Evolutionary conservation across 2,888 invertebrate species (phyloP).

Genomic region (Biston stratarius): DNA sequence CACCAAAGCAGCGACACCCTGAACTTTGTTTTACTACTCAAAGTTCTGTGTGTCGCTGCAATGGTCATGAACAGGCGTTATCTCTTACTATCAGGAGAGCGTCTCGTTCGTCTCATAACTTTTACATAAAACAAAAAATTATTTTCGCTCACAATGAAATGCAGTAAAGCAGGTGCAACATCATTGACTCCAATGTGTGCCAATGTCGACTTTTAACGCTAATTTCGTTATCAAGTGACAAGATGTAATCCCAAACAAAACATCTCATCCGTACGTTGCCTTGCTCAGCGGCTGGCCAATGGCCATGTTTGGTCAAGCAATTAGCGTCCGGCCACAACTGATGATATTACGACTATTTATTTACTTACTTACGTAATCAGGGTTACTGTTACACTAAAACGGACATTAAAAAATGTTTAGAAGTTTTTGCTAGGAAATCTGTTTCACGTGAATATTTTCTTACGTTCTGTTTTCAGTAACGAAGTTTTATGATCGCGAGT

Average conservation of each 20-base stretch:
- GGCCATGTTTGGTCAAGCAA: slow-evolving; percentile 11
- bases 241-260: neutral
- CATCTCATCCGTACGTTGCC: slow-evolving; percentile 1
- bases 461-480: no score
- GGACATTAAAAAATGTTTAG: neutral
- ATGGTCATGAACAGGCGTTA: no score
- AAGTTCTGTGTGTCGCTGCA: no score
- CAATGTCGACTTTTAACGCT: neutral
- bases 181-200: neutral
- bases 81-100: no score
- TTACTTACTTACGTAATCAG: slow-evolving; percentile 19
- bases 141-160: no score
- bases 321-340: slow-evolving; percentile 12
- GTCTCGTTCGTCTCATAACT: no score
- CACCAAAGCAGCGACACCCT: no score
- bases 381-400: slow-evolving; percentile 3
- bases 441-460: neutral
- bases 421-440: neutral
- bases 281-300: slow-evolving; percentile 3
- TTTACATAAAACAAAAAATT: no score
- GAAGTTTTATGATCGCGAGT: no score
- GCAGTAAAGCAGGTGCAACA: neutral
- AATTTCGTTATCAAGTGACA: neutral
- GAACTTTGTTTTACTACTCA: no score
- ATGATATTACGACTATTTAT: slow-evolving; percentile 8